Evolutionary conservation across 2,113 vertebrate genomes (phyloP).

Genomic region (Cyprinodon tularosa): DNA sequence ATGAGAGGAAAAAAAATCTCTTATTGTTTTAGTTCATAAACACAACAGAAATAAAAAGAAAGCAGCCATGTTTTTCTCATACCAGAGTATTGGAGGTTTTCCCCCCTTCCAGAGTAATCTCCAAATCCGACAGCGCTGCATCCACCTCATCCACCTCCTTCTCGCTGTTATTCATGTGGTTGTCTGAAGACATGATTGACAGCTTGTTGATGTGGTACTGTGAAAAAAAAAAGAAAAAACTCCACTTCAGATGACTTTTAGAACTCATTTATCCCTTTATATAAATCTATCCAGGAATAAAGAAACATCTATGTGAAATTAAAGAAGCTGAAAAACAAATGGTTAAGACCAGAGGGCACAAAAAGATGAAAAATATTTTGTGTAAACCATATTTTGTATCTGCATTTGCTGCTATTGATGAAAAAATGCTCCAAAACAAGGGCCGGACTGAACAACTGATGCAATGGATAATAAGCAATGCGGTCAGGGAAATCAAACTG

Average conservation of each 20-base stretch:
- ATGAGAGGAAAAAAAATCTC: conserved; percentile 2
- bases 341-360: not conserved
- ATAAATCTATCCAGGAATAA: not conserved
- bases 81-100: conserved; percentile 96
- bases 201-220: conserved; percentile 99
- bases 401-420: conserved; percentile 32
- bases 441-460: conserved; percentile 5
- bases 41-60: not conserved
- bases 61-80: conserved; percentile 20
- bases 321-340: conserved; percentile 3
- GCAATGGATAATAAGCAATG: conserved; percentile 11
- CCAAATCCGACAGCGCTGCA: conserved; percentile 95
- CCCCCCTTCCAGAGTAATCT: conserved; percentile 97
- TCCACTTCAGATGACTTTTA: not conserved
- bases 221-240: conserved; percentile 21
- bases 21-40: not conserved
- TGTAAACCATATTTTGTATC: conserved; percentile 15
- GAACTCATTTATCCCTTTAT: not conserved
- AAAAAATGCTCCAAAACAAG: conserved; percentile 20
- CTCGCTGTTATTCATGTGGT: conserved; percentile 99
- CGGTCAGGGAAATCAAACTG: conserved; percentile 8
- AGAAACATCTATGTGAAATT: not conserved
- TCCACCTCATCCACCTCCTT: conserved; percentile 99
- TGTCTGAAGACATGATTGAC: conserved; percentile 97
- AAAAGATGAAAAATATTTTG: not conserved